A percentile compares a stretch with the other conserved stretches of the same genome.
Conservation (phyloP, 2,797 vertebrate genomes). For the Darevskia mixta region DNA sequence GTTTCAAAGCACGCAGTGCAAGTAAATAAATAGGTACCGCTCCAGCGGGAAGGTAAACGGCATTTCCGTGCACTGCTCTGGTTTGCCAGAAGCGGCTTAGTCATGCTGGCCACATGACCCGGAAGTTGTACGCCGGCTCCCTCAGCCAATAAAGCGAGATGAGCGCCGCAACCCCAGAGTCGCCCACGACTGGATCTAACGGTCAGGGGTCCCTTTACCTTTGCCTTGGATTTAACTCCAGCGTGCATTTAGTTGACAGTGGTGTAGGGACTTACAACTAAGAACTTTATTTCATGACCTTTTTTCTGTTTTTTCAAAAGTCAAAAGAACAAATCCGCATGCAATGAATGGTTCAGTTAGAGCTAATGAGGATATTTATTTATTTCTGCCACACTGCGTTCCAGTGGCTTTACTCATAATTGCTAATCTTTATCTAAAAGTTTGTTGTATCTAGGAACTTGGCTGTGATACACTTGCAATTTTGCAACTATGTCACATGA, state of each 20-base stretch:
- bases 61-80: too few relatives aligned
- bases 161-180: too few relatives aligned
- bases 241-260: not conserved
- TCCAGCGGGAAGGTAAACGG: too few relatives aligned
- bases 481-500: constrained; percentile 67
- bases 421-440: constrained; percentile 64
- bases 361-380: not conserved
- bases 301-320: not conserved
- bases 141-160: too few relatives aligned
- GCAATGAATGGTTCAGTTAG: not conserved
- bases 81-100: too few relatives aligned
- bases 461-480: constrained; percentile 59
- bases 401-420: constrained; percentile 55
- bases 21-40: too few relatives aligned
- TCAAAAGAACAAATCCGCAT: not conserved
- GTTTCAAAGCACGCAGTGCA: too few relatives aligned
- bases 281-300: not conserved
- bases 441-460: constrained; percentile 74
- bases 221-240: not conserved
- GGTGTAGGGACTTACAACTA: not conserved
- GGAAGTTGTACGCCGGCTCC: too few relatives aligned
- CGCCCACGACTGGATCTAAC: too few relatives aligned
- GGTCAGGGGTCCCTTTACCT: too few relatives aligned
- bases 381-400: constrained; percentile 9
- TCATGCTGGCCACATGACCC: too few relatives aligned